Base-by-base conservation (phyloP, 2,113 vertebrate genomes). In the Lepidothrix coronata region DNA sequence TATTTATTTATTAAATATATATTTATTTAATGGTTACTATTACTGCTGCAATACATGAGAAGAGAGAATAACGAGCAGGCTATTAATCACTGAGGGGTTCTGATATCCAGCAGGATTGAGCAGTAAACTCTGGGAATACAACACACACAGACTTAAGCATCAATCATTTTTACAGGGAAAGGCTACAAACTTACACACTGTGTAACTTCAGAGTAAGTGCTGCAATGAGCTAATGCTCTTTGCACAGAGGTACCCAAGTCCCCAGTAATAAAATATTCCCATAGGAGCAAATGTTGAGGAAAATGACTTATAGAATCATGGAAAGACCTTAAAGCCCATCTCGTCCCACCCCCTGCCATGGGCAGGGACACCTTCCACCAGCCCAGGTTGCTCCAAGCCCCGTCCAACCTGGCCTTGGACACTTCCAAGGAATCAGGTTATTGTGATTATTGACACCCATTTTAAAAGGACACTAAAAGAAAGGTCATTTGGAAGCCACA, bases 91-190 rank as follows among this genome's bases (percentile, higher is more conserved):
- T 31, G 11, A 59, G n/a, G 33, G 48, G 25, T 59, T 9, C 31
- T 1, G 5, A 35, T 4, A 63, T 0, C 41, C n/a, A 19, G 63
- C 17, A 66, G 51, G 24, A 39, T 4, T 19, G 35, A 46, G 55
- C 13, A 63, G 33, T 15, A 39, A 87, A 44, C 30, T 54, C 48
- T 3, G 8, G 52, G 33, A 87, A 76, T 8, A 46, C 13, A 58
- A 27, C 3, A 44, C 0, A 5, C 21, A 41, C 0, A 1, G 18
- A 24, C 17, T 57, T n/a, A 25, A 61, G 57, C 4, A 20, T 5
- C 18, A 73, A 22, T 49, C 37, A 37, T 37, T 39, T 70, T 44
- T 35, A 35, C 1, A 58, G n/a, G 79, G 25, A 59, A 33, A 70
- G 28, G 30, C n/a, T 39, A 17, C 70, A 33, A n/a, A 49, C 31